Conservation (phyloP, 2,888 invertebrate species). For the Eueremaeus valkanovi region DNA sequence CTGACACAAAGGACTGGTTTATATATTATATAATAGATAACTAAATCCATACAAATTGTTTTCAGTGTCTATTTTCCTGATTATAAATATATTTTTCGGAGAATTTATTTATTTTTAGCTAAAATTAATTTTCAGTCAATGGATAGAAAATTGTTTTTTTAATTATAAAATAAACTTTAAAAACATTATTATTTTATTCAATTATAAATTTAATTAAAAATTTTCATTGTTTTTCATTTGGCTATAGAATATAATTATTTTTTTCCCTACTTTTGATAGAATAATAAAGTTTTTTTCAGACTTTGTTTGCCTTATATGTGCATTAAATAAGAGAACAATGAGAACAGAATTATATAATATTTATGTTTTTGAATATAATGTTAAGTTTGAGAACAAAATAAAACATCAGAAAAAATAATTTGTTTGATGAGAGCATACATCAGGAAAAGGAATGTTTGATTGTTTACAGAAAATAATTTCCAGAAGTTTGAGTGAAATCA, state of each 20-base stretch:
- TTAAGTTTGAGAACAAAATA: not conserved
- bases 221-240: too few relatives aligned
- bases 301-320: not conserved
- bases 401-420: not conserved
- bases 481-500: not conserved
- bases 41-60: slow-evolving; percentile 3
- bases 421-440: not conserved
- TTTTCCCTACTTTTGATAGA: too few relatives aligned
- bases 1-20: not conserved
- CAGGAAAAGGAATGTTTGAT: too few relatives aligned
- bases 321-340: not conserved
- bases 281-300: too few relatives aligned
- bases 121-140: not conserved
- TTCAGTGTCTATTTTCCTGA: not conserved
- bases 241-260: too few relatives aligned
- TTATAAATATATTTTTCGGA: not conserved
- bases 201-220: too few relatives aligned
- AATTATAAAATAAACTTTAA: too few relatives aligned
- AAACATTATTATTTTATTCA: too few relatives aligned
- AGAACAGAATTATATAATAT: too few relatives aligned
- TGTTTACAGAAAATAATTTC: not conserved
- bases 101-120: not conserved
- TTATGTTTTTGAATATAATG: too few relatives aligned
- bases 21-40: slow-evolving; percentile 20
- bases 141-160: too few relatives aligned